Evolutionary conservation across 2,113 vertebrate species (phyloP), one percentile per base, ranked within the genome.

Genomic region (Arvicanthis niloticus): DNA sequence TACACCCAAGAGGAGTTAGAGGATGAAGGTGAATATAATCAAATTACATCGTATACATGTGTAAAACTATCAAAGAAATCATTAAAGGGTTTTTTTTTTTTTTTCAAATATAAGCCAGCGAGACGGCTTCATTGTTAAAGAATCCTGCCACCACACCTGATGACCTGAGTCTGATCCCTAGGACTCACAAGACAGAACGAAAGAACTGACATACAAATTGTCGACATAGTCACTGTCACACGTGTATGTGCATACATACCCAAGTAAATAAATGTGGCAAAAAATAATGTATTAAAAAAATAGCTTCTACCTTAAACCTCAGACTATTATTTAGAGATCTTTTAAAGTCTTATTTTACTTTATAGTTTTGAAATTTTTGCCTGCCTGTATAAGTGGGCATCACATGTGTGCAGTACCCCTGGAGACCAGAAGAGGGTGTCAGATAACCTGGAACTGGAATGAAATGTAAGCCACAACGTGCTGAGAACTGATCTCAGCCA

Each of bases 261-360:
- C 40, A 48, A 67, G 67, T 40, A 81, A 53, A 37, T 81, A 65
- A 86, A 19, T 42, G 22, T 16, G 42, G n/a, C 81, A 85, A 65
- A 85, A 51, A 60, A 85, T 19, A 42, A 24, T 13, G 34, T 86
- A 86, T 48, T 67, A 2, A 48, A 67, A 67, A 93, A 67, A 13
- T 11, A 86, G 29, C 62, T 88, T 72, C 48, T 91, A 92, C 5
- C 10, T 92, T 80, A 92, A 58, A 91, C 88, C 88, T 19, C 29
- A 78, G 42, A 16, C 67, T 51, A 76, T 60, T 91, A 91, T 73
- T 88, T 37, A 51, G 19, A 16, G 7, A 22, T 31, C 2, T 29
- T 34, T 48, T 67, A 45, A 42, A 65, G 34, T 67, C 45, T 48
- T 48, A 21, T 67, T 67, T 67, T 22, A 31, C 10, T 84, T 84